Evolutionary conservation across 2,888 invertebrate genomes (phyloP).

Genomic region (Sarcophaga rosellei): DNA sequence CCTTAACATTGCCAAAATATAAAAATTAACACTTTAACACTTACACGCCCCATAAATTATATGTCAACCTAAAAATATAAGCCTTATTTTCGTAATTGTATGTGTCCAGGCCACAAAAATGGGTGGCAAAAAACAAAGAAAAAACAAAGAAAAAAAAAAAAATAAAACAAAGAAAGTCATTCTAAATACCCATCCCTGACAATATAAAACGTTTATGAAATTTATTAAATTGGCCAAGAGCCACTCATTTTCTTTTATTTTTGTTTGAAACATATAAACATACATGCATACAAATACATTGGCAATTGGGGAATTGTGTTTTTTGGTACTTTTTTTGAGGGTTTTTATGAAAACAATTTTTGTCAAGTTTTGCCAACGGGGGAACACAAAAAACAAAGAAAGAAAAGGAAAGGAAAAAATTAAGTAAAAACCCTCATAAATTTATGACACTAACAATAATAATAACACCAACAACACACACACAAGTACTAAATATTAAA

Average conservation of each 20-base stretch:
- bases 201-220: constrained; percentile 53
- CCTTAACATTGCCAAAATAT: neutral
- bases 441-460: constrained; percentile 61
- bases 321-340: neutral
- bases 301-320: neutral
- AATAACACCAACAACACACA: neutral
- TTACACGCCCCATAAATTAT: constrained; percentile 51
- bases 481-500: neutral
- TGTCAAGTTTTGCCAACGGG: constrained; percentile 53
- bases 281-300: neutral
- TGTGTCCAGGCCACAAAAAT: neutral
- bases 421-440: constrained; percentile 61
- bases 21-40: constrained; percentile 59
- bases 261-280: neutral
- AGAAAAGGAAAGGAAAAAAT: constrained; percentile 18
- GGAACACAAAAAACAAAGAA: neutral
- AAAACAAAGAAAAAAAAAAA: no score
- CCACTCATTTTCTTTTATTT: constrained; percentile 39
- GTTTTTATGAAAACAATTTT: constrained; percentile 56
- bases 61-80: constrained; percentile 17
- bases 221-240: constrained; percentile 64
- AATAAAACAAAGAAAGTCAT: neutral
- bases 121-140: no score
- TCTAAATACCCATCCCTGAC: constrained; percentile 28
- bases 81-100: constrained; percentile 45